Base-by-base conservation (phyloP, 2,888 invertebrate species). In the Lasioglossum malachurum region DNA sequence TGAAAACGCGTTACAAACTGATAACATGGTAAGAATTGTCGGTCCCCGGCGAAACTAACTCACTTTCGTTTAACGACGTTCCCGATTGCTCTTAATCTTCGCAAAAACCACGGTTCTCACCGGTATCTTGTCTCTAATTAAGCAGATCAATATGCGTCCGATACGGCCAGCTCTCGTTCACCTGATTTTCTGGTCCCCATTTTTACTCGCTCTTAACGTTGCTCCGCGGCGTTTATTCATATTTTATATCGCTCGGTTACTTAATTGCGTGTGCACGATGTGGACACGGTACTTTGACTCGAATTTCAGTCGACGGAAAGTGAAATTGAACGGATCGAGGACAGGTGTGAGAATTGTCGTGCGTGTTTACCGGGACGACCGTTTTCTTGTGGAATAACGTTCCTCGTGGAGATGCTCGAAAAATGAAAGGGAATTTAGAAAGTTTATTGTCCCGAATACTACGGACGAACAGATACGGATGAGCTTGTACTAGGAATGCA, bases 101-200 rank as follows among this genome's bases (percentile, higher is more conserved):
- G 14, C 46, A 27, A 19, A 57, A 86, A 77, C 35, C 57, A 12
- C 27, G 38, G 27, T 72, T 73, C 84, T 44, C 72, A 19, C 35
- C 64, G 71, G 57, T 74, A 87, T 83, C 79, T 73, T 31, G 74
- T 16, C 49, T 75, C 71, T 87, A 86, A 87, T 86, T 87, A 79
- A 82, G 14, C 78, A 77, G 75, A 87, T 87, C 82, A 87, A 82
- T 82, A 87, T 49, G 82, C 82, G 69, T 73, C 31, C 49, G 44
- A 31, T 69, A 57, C 27, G 53, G 31, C 38, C 64, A n/a, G 73
- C 78, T 67, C 81, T 82, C 46, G 81, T 76, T 67, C 12, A 27
- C 49, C 19, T 46, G 81, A 80, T 81, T 78, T 67, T 38, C 72
- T 23, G 35, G 44, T 77, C 2, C 31, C 27, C 8, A 19, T 38